Base-by-base conservation (phyloP, 2,797 vertebrate species). In the Sebastes kiyomatsui region DNA sequence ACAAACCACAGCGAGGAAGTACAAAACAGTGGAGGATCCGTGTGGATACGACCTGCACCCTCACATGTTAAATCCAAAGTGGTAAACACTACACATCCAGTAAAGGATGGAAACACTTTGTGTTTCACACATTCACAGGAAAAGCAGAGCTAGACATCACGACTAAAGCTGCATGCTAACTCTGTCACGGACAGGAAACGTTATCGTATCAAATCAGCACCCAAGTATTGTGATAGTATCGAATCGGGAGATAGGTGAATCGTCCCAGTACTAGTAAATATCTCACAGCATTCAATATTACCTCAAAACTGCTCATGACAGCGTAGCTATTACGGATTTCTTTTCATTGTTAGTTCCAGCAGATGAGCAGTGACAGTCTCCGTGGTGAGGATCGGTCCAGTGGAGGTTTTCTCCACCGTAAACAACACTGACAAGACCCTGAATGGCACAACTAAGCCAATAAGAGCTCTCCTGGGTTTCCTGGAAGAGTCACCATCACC, bases 401-500 rank as follows among this genome's bases (percentile, higher is more conserved):
- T 73, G 46, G 46, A 14, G 38, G 38, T 42, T 42, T 42, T 42
- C 38, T 42, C 38, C 38, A 42, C 38, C 38, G 13, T 42, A 42
- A 14, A 42, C 38, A 42, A 42, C 38, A 42, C 38, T 42, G 79
- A 85, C 14, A 10, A 68, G 80, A 81, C 81, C 61, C 16, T 12
- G 38, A 60, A 68, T 82, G 86, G 89, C 80, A 77, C 30, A 79
- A 54, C 72, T 86, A 77, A 90, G 87, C 87, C 87, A 85, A 89
- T 87, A 81, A 90, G 52, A 16, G 23, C 33, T 72, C 68, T 69
- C 23, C 18, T 38, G 58, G 59, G n/a, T 64, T 80, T 83, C 84
- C 27, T 65, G 56, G 84, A 85, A 78, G 49, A 65, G 62, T 56
- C 38, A 2, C 5, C n/a, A 4, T 22, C 27, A 38, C 75, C 54